phyloP scores from a whole-genome alignment of 2,888 invertebrate genomes.

The Idaea aversata region DNA sequence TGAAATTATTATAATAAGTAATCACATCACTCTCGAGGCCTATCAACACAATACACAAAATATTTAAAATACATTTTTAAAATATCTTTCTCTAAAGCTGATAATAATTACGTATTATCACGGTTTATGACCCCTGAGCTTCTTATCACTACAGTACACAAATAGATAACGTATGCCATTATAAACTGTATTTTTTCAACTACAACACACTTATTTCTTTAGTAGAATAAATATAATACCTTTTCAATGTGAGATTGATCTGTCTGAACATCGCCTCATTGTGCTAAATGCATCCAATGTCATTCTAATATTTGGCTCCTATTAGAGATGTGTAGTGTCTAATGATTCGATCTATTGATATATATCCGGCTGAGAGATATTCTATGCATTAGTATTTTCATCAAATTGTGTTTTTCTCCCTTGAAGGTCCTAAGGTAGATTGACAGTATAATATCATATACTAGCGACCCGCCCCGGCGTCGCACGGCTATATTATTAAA shows the following conservation, averaged over 20 bases:
- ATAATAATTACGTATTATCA: conserved; percentile 34
- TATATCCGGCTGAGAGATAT: conserved; percentile 2
- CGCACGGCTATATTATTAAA: no score
- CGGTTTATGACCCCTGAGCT: conserved; percentile 52
- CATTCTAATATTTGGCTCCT: neutral
- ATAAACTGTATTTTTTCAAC: neutral
- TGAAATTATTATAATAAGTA: neutral
- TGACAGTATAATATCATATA: no score
- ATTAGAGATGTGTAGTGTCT: neutral
- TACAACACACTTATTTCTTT: neutral
- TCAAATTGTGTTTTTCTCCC: no score
- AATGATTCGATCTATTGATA: neutral
- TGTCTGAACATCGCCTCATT: neutral
- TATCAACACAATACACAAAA: neutral
- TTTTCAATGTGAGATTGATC: neutral
- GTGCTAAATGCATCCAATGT: neutral
- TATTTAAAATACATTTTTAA: neutral
- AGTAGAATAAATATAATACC: neutral
- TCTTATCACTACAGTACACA: conserved; percentile 24
- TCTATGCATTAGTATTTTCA: no score
- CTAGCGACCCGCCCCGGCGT: no score
- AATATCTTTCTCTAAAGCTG: conserved; percentile 12
- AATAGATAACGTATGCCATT: conserved; percentile 7
- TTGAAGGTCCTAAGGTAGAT: no score
- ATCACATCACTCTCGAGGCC: neutral